These are phyloP conservation scores for Sialia sialis DNA, from an alignment of 2,113 vertebrate species.

Conservation along the genomic window DNA sequence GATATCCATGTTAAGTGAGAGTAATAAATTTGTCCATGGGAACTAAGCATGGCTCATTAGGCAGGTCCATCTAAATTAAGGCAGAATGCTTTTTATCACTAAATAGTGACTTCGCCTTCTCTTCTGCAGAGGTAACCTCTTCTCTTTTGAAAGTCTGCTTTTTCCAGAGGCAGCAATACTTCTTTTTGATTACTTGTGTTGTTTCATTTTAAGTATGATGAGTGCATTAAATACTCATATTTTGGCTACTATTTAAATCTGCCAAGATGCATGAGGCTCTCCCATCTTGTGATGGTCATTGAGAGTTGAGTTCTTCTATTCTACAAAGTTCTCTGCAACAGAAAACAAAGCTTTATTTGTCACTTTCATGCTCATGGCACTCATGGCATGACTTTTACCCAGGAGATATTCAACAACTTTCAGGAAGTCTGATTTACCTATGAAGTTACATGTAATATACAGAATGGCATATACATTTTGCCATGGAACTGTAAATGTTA, in stretches of 20 bases:
- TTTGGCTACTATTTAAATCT: not conserved
- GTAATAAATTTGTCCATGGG: constrained; percentile 39
- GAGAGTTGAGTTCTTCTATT: not conserved
- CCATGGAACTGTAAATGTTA: not conserved
- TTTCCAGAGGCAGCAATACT: not conserved
- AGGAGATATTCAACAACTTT: not conserved
- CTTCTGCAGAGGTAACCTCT: not conserved
- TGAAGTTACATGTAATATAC: not conserved
- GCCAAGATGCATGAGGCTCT: not conserved
- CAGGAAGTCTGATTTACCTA: not conserved
- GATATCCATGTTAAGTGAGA: constrained; percentile 33
- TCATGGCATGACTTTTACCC: not conserved
- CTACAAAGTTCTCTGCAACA: not conserved
- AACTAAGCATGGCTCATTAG: constrained; percentile 42
- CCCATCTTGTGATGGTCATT: not conserved
- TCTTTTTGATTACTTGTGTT: not conserved
- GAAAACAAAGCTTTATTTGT: not conserved
- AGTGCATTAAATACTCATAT: not conserved
- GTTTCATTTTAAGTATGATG: not conserved
- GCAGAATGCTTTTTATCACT: not conserved
- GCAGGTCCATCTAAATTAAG: constrained; percentile 37
- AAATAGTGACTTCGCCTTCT: not conserved
- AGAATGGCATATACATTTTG: not conserved
- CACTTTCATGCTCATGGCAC: not conserved
- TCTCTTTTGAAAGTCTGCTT: not conserved